A percentile compares a stretch with the other conserved stretches of the same genome.
Conservation (phyloP, 2,888 invertebrate genomes). For the Dyspetes luteomarginatus region DNA sequence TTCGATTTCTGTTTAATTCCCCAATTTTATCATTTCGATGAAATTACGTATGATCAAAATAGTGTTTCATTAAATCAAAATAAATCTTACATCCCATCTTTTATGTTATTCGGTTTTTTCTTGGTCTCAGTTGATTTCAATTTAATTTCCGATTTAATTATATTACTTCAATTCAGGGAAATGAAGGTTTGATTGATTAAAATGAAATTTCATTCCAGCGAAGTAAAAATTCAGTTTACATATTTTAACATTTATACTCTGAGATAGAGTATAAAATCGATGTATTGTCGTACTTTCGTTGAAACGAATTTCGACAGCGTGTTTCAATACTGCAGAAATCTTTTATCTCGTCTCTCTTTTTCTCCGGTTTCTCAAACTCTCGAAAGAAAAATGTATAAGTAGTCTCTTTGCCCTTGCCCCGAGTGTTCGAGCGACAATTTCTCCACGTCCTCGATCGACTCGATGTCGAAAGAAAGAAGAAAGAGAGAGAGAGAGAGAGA, state of each 20-base stretch:
- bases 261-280: not conserved
- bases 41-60: no score
- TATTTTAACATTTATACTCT: not conserved
- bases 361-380: not conserved
- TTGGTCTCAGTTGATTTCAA: no score
- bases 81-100: no score
- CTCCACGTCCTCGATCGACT: conserved; percentile 42
- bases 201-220: not conserved
- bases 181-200: no score
- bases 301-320: not conserved
- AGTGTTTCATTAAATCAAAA: no score
- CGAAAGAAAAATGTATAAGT: conserved; percentile 22
- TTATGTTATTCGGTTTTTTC: no score
- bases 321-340: not conserved
- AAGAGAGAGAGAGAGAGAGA: conserved; percentile 1
- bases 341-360: not conserved
- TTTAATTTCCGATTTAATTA: no score
- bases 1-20: no score
- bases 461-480: not conserved
- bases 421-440: conserved; percentile 42
- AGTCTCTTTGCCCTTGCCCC: conserved; percentile 27
- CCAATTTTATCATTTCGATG: no score
- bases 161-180: no score
- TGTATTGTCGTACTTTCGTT: not conserved
- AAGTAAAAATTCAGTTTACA: not conserved